phyloP scores from a whole-genome alignment of 2,113 vertebrate genomes.

The Pterocles gutturalis region DNA sequence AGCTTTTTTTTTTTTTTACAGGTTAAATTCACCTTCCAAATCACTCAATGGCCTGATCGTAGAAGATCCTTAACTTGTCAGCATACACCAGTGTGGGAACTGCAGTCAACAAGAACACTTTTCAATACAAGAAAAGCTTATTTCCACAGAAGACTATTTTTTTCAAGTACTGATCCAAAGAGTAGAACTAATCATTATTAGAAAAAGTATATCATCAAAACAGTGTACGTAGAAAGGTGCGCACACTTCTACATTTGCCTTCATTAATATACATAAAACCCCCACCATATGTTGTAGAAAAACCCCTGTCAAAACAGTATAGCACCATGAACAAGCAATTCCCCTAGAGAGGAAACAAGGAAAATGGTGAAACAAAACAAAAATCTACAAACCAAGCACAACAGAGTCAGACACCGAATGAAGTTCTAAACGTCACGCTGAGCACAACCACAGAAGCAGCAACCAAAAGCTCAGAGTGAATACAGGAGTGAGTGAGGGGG shows the following conservation, averaged over 20 bases:
- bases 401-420: neutral
- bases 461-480: neutral
- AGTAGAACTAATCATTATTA: neutral
- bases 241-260: neutral
- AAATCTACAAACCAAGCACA: neutral
- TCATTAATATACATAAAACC: neutral
- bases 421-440: neutral
- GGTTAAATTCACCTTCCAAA: neutral
- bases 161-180: neutral
- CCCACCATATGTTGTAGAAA: neutral
- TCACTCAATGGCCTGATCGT: neutral
- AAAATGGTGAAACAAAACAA: neutral
- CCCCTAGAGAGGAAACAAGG: neutral
- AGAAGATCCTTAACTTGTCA: neutral
- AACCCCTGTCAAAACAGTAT: neutral
- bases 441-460: neutral
- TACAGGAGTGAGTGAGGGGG: accelerated
- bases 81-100: neutral
- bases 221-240: neutral
- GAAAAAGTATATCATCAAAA: neutral
- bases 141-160: neutral
- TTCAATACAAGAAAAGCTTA: neutral
- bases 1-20: neutral
- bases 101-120: neutral
- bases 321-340: neutral